phyloP scores from a whole-genome alignment of 2,113 vertebrate species.

The Chloropsis cyanopogon region DNA sequence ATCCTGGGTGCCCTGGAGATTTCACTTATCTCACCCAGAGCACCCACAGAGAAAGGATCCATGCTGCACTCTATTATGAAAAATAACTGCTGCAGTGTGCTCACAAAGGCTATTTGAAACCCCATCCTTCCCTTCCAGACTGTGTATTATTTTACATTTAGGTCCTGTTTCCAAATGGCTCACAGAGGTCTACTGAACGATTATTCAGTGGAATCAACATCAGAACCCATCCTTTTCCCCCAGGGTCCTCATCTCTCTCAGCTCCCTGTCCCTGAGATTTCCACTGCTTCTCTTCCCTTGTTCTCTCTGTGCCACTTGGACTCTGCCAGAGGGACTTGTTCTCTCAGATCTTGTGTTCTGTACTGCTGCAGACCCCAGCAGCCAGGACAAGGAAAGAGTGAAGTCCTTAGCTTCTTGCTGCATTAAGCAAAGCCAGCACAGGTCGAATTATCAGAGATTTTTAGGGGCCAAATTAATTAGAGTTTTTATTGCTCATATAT shows the following conservation, averaged over 20 bases:
- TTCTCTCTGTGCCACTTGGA: background rate
- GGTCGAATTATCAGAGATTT: background rate
- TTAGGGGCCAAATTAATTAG: background rate
- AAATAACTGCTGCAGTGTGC: background rate
- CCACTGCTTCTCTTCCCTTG: background rate
- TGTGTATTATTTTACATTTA: background rate
- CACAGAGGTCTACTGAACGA: background rate
- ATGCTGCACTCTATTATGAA: background rate
- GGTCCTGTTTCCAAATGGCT: background rate
- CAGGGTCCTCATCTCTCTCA: background rate
- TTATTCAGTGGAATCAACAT: background rate
- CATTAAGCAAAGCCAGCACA: background rate
- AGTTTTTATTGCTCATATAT: background rate
- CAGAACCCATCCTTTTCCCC: slow-evolving; percentile 10
- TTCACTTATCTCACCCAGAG: background rate
- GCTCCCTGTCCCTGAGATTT: background rate
- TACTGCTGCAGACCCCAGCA: background rate
- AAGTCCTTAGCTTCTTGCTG: background rate
- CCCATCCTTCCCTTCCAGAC: background rate
- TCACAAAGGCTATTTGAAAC: slow-evolving; percentile 24
- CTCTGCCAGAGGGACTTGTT: background rate
- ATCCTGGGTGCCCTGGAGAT: background rate
- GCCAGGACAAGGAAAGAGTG: background rate
- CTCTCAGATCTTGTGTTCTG: background rate
- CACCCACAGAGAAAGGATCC: background rate